Conservation (phyloP, 2,888 invertebrate species). For the Polydrusus tereticollis region DNA sequence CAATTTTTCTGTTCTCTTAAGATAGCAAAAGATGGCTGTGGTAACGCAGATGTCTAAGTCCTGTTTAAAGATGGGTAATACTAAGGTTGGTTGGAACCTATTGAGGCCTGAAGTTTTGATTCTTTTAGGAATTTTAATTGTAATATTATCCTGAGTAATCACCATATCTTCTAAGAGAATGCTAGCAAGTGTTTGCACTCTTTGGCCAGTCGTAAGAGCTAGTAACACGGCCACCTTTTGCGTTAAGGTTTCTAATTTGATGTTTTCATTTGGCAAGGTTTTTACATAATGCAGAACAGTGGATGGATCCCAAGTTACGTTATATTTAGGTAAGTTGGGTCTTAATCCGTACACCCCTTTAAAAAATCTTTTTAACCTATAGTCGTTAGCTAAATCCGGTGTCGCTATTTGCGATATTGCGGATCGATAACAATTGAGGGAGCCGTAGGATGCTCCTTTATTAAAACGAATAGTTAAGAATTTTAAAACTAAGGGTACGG, state of each 20-base stretch:
- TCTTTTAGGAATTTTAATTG: too few relatives aligned
- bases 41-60: too few relatives aligned
- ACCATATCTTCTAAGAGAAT: too few relatives aligned
- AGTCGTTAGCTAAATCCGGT: background rate
- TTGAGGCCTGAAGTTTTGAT: too few relatives aligned
- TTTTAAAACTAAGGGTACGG: background rate
- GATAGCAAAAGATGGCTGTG: too few relatives aligned
- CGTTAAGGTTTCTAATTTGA: constrained; percentile 24
- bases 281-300: constrained; percentile 48
- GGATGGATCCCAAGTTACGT: constrained; percentile 50
- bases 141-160: too few relatives aligned
- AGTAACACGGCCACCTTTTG: constrained; percentile 38
- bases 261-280: constrained; percentile 29
- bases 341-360: constrained; percentile 46
- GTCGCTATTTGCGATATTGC: too few relatives aligned
- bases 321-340: constrained; percentile 48
- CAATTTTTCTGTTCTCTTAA: too few relatives aligned
- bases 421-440: background rate
- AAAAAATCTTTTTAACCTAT: constrained; percentile 16
- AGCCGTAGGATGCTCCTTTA: background rate
- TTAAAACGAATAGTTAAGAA: constrained; percentile 6
- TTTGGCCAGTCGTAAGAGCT: background rate
- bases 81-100: too few relatives aligned
- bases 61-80: too few relatives aligned
- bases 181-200: background rate